Percentiles rank a stretch among this genome's conserved stretches.
Conservation (phyloP, 2,888 invertebrate genomes). For the Himalopsyche tibetana region DNA sequence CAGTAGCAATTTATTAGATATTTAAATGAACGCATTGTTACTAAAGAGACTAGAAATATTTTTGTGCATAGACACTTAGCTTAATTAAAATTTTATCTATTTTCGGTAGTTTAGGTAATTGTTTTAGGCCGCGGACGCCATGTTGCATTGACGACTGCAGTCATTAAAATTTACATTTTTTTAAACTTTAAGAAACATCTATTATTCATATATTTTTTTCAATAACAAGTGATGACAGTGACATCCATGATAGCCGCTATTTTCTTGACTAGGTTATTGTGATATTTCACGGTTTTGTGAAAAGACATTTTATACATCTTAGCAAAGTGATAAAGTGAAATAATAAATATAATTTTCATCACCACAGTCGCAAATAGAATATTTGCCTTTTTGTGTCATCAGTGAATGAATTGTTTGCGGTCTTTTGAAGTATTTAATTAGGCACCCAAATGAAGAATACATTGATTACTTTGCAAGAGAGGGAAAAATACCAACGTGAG, state of each 20-base stretch:
- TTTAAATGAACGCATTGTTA: slow-evolving; percentile 44
- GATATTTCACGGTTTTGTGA: slow-evolving; percentile 8
- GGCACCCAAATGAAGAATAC: no score
- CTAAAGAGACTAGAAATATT: not conserved
- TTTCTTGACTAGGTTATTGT: slow-evolving; percentile 8
- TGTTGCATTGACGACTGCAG: slow-evolving; percentile 20
- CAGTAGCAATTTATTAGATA: slow-evolving; percentile 63
- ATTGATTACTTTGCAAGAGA: no score
- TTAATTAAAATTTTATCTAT: slow-evolving; percentile 39
- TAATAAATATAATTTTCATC: slow-evolving; percentile 4
- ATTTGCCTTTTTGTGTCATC: no score
- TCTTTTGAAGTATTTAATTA: no score
- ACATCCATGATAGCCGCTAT: not conserved
- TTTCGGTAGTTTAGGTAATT: slow-evolving; percentile 14
- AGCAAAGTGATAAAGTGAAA: not conserved
- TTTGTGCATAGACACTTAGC: slow-evolving; percentile 45
- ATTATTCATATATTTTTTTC: not conserved
- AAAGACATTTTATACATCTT: not conserved
- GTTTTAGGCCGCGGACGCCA: slow-evolving; percentile 19
- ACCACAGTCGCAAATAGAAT: not conserved
- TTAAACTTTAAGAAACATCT: not conserved
- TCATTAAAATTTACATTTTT: slow-evolving; percentile 9
- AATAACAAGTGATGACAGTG: slow-evolving; percentile 31
- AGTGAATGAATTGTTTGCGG: no score
- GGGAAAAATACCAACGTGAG: no score